A percentile compares a stretch with the other conserved stretches of the same genome.
Conservation (phyloP, 1,140 invertebrate genomes). For the Drosophila obscura region DNA sequence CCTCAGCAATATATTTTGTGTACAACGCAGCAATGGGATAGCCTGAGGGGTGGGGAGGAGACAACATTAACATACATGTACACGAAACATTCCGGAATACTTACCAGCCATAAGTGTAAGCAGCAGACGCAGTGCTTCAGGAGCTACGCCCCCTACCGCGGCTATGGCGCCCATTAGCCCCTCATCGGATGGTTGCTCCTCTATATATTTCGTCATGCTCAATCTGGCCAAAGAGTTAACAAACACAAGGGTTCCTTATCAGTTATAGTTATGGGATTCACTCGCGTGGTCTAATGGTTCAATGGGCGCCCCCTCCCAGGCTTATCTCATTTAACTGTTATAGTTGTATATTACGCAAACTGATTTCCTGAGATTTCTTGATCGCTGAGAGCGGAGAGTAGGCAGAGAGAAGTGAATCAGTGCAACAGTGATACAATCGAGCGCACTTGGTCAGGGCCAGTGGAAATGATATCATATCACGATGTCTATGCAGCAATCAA, state of each 20-base stretch:
- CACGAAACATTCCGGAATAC: background rate
- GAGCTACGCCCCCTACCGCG: slow-evolving; percentile 84
- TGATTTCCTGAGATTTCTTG: slow-evolving; percentile 27
- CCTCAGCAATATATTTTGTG: slow-evolving; percentile 86
- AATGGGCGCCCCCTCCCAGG: slow-evolving; percentile 8
- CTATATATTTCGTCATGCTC: slow-evolving; percentile 31
- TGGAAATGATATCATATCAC: background rate
- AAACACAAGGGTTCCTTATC: slow-evolving; percentile 26
- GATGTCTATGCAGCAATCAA: too few species aligned
- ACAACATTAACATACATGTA: background rate
- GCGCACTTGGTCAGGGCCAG: slow-evolving; percentile 46
- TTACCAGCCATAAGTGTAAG: slow-evolving; percentile 88
- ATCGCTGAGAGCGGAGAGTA: slow-evolving; percentile 3
- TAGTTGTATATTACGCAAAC: slow-evolving; percentile 41
- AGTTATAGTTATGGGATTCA: slow-evolving; percentile 3
- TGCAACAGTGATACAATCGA: slow-evolving; percentile 19
- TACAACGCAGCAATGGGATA: slow-evolving; percentile 92
- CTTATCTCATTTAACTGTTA: slow-evolving; percentile 46
- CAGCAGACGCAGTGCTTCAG: slow-evolving; percentile 88
- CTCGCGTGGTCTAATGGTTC: slow-evolving; percentile 34
- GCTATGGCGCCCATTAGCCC: slow-evolving; percentile 61
- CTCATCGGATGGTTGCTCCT: slow-evolving; percentile 5
- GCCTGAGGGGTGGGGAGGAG: slow-evolving; percentile 84
- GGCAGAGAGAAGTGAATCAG: slow-evolving; percentile 5
- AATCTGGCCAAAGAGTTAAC: slow-evolving; percentile 18